Percentiles rank a stretch among this genome's conserved stretches.
Evolutionary conservation across 1,140 invertebrate genomes (phyloP).

Genomic region (Sinonovacula constricta): DNA sequence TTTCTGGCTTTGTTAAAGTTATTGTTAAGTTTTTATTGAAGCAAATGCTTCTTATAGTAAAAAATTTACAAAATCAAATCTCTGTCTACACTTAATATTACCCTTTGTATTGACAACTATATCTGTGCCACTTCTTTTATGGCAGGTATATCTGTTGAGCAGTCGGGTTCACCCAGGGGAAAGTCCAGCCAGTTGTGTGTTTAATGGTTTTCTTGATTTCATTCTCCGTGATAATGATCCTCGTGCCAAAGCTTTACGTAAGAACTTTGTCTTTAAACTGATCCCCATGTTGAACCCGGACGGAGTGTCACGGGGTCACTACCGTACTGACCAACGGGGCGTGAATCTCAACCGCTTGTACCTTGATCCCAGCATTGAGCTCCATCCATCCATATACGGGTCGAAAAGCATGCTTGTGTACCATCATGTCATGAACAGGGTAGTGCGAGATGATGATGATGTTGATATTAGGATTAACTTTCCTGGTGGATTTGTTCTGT

Average conservation of each 20-base stretch:
- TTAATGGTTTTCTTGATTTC: slow-evolving; percentile 79
- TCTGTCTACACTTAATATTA: no score
- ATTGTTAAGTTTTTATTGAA: no score
- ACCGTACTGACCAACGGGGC: slow-evolving; percentile 89
- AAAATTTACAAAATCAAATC: no score
- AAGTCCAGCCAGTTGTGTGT: slow-evolving; percentile 78
- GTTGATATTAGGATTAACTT: slow-evolving; percentile 65
- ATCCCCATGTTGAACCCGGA: slow-evolving; percentile 96
- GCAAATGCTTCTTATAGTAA: no score
- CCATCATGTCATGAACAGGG: slow-evolving; percentile 75
- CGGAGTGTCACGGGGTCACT: slow-evolving; percentile 92
- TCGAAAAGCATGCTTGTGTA: slow-evolving; percentile 78
- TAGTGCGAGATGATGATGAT: slow-evolving; percentile 54
- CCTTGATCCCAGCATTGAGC: slow-evolving; percentile 74
- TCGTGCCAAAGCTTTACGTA: slow-evolving; percentile 72
- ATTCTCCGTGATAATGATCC: slow-evolving; percentile 76
- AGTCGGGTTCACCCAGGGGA: slow-evolving; percentile 79
- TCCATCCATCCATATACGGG: slow-evolving; percentile 79
- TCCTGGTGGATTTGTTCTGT: slow-evolving; percentile 57
- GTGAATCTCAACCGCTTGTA: slow-evolving; percentile 79
- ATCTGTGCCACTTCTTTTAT: no score
- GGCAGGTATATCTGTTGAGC: slow-evolving; percentile 77
- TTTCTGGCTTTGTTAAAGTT: no score
- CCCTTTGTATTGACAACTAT: no score
- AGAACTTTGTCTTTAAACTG: slow-evolving; percentile 94